phyloP scores from a whole-genome alignment of 2,797 vertebrate genomes.

The Yasuhikotakia modesta region DNA sequence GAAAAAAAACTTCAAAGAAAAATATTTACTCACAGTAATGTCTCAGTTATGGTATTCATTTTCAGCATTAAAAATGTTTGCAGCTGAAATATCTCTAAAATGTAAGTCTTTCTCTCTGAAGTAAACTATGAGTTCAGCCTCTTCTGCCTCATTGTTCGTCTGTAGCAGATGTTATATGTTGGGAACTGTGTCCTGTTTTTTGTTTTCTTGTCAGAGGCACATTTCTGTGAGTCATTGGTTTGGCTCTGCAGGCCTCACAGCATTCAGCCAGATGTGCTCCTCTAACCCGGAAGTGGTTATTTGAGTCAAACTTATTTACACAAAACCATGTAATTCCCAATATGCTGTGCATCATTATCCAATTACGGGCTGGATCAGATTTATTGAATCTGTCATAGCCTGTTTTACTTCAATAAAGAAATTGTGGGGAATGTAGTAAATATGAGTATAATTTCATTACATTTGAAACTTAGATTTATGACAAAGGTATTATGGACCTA shows the following conservation, averaged over 20 bases:
- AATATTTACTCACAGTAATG: too few relatives aligned
- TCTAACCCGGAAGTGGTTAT: slow-evolving; percentile 20
- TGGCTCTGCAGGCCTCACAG: slow-evolving; percentile 4
- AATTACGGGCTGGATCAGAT: neutral
- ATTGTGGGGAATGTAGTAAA: too few relatives aligned
- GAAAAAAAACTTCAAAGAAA: slow-evolving; percentile 7
- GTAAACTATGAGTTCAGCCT: neutral
- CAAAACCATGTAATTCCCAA: slow-evolving; percentile 11
- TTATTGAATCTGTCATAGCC: too few relatives aligned
- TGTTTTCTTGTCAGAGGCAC: slow-evolving; percentile 26
- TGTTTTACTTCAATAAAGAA: too few relatives aligned
- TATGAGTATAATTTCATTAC: too few relatives aligned
- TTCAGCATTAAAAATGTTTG: too few relatives aligned
- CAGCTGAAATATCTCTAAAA: too few relatives aligned
- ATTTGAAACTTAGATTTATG: too few relatives aligned
- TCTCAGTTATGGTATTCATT: too few relatives aligned
- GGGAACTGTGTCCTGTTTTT: slow-evolving; percentile 23
- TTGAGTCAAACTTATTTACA: slow-evolving; percentile 4
- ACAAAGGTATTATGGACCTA: too few relatives aligned
- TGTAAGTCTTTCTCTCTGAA: neutral
- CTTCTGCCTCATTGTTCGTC: slow-evolving; percentile 27
- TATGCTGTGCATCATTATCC: neutral
- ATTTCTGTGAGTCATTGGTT: slow-evolving; percentile 38
- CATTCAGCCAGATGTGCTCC: slow-evolving; percentile 31
- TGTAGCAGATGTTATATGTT: slow-evolving; percentile 36